A percentile compares a stretch with the other conserved stretches of the same genome.
Conservation (phyloP, 2,888 invertebrate genomes). For the Pandemis heparana region DNA sequence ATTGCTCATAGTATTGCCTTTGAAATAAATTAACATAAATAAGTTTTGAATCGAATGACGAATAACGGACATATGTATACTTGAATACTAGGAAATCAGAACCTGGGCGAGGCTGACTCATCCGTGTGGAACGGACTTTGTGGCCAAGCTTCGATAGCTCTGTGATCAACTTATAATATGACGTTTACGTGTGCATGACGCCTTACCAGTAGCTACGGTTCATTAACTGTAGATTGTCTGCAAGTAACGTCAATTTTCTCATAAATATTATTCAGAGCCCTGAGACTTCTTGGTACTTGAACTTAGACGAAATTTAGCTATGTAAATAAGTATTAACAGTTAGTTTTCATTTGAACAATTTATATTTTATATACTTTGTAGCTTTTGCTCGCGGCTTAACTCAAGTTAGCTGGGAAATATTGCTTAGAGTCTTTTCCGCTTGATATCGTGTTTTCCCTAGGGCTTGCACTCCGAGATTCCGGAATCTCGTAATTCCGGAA, state of each 20-base stretch:
- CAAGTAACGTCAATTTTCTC: slow-evolving; percentile 8
- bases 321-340: too few species aligned
- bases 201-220: slow-evolving; percentile 8
- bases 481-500: too few species aligned
- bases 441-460: too few species aligned
- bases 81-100: slow-evolving; percentile 59
- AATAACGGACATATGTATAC: slow-evolving; percentile 16
- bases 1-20: slow-evolving; percentile 34
- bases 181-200: slow-evolving; percentile 9
- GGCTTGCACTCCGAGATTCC: too few species aligned
- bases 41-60: slow-evolving; percentile 35
- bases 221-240: not conserved
- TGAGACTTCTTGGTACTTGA: slow-evolving; percentile 14
- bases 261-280: slow-evolving; percentile 16
- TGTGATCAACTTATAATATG: slow-evolving; percentile 24
- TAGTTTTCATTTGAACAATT: too few species aligned
- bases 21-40: slow-evolving; percentile 29
- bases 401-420: too few species aligned
- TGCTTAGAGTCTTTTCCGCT: too few species aligned
- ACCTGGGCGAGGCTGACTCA: slow-evolving; percentile 61
- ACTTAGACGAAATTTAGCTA: not conserved
- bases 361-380: too few species aligned
- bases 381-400: too few species aligned
- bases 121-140: slow-evolving; percentile 59
- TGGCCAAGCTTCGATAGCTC: slow-evolving; percentile 51